Base-by-base conservation (phyloP, 2,888 invertebrate genomes). In the Mythimna ferrago region DNA sequence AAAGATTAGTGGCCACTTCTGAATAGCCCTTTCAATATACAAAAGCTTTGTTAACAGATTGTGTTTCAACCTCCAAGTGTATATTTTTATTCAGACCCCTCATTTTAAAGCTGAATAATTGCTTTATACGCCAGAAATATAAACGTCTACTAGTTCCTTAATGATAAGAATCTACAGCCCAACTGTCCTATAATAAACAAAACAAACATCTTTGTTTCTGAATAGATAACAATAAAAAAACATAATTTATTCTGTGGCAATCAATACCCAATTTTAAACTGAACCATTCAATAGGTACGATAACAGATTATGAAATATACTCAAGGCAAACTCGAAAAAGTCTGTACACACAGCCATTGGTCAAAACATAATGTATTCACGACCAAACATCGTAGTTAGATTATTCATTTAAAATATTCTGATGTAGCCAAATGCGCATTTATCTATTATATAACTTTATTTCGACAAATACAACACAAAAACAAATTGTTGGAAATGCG, bases 381-480 rank as follows among this genome's bases (percentile, higher is more conserved):
- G 9, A 35, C 11, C 21, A 57, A 60, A 61, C n/a, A 35, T 19
- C 9, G 11, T 41, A 10, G 14, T 44, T 44, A 11, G 6, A 10
- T 35, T 56, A 60, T 32, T 53, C n/a, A 60, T 58, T 53, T 54
- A 11, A 58, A 69, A 57, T 57, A 32, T 41, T 66, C 51, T 61
- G 14, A 66, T 53, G 48, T 21, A 62, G 60, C 32, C 68, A 66
- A 71, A 38, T 62, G n/a, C 44, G 32, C 65, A 66, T 63, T 62
- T 65, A 73, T 21, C 60, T 62, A 83, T 86, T 86, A 86, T 79
- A 83, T 86, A 86, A 86, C 83, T 74, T 54, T 76, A 78, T 80
- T 80, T 76, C 44, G 63, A 71, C 53, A 66, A 77, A 78, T 70
- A 76, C 61, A 80, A 67, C 69, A 83, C 66, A 73, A 81, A 70